These are phyloP conservation scores for Anarhynchus alexandrinus DNA, from an alignment of 2,113 vertebrate species.

Conservation along the genomic window DNA sequence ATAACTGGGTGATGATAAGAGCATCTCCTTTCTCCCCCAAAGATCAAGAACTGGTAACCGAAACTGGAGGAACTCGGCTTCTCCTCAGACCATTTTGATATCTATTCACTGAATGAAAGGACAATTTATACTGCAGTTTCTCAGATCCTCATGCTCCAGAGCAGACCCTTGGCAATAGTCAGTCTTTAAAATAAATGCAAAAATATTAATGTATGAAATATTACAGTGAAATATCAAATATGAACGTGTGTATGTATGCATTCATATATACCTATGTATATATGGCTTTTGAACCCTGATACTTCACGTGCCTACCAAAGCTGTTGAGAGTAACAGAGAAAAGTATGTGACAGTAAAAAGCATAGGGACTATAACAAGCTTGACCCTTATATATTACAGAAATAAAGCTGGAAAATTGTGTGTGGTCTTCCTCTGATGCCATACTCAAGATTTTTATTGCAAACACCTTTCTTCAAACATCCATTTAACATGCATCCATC, in stretches of 20 bases:
- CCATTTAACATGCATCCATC: constrained; percentile 55
- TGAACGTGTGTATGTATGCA: accelerated
- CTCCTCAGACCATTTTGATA: not conserved
- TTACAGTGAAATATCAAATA: not conserved
- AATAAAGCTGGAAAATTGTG: constrained; percentile 25
- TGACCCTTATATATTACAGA: not conserved
- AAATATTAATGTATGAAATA: not conserved
- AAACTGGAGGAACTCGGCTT: not conserved
- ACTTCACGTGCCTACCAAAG: not conserved
- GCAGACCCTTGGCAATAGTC: not conserved
- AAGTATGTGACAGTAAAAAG: not conserved
- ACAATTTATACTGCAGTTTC: not conserved
- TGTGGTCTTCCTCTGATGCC: constrained; percentile 63
- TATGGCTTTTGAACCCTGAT: not conserved
- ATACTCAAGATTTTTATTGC: constrained; percentile 54
- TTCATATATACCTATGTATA: not conserved
- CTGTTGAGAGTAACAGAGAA: not conserved
- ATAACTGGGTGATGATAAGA: not conserved
- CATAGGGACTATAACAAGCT: not conserved
- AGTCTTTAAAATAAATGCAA: not conserved
- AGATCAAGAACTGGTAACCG: not conserved
- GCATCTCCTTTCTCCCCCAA: not conserved
- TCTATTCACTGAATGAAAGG: not conserved
- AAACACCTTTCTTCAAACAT: constrained; percentile 64
- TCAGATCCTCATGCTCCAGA: not conserved